These are phyloP conservation scores for Hybognathus amarus DNA, from an alignment of 2,797 vertebrate genomes.

Conservation along the genomic window DNA sequence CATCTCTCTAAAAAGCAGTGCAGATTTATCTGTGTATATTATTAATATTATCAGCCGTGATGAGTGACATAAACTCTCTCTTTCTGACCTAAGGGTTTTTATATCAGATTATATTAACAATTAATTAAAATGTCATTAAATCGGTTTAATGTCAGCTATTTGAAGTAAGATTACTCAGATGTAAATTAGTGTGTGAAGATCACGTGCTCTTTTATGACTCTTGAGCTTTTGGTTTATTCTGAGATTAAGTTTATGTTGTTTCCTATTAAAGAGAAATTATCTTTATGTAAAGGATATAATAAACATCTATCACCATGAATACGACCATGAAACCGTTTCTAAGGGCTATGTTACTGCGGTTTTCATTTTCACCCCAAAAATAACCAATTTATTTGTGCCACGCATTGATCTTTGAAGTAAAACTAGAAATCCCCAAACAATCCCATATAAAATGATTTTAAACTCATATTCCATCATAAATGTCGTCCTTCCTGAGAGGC, in stretches of 20 bases:
- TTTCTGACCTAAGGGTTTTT: background rate
- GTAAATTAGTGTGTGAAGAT: no score
- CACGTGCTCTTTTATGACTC: background rate
- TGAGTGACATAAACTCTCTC: background rate
- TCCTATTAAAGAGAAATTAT: background rate
- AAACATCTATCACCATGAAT: no score
- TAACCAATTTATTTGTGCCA: background rate
- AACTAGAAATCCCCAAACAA: background rate
- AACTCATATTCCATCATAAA: background rate
- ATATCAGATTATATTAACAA: background rate
- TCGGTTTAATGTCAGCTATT: background rate
- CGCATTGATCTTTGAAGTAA: background rate
- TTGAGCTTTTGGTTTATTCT: background rate
- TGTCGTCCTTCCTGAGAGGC: background rate
- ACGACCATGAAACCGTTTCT: background rate
- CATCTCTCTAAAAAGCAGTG: background rate
- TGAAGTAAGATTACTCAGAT: background rate
- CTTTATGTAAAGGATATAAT: background rate
- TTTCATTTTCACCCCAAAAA: background rate
- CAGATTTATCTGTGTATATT: background rate
- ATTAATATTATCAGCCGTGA: background rate
- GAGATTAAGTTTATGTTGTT: background rate
- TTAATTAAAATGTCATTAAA: background rate
- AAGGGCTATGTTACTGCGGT: background rate
- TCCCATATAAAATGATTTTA: background rate